Base-by-base conservation (phyloP, 2,113 vertebrate species). In the Lamprologus speciosus region DNA sequence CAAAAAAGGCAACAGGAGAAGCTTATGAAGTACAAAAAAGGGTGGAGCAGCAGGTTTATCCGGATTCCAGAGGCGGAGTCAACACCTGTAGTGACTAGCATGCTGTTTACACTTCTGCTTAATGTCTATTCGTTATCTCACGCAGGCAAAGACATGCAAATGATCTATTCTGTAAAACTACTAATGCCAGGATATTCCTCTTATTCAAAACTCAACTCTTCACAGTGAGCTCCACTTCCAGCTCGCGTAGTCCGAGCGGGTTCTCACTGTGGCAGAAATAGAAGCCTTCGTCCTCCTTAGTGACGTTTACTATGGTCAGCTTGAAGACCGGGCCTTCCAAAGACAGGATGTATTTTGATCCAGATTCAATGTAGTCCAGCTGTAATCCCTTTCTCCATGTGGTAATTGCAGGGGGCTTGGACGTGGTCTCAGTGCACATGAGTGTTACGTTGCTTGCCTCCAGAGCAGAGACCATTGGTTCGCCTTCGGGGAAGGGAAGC, bases 261-360 rank as follows among this genome's bases (percentile, higher is more conserved):
- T 99, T 99, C 95, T 98, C 97, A 1, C 97, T 98, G 91, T 95
- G 97, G 96, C 98, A 99, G 93, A 97, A 81, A 2, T 97, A 99
- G 79, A 95, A 87, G 37, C 97, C 98, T 1, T 97, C 93, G 0
- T 99, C 98, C 9, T 86, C 94, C 85, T 95, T 95, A 90, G 96
- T 97, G 91, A 98, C 92, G 93, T 98, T 98, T 80, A 2, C 51
- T 85, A 99, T 98, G 60, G 97, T 97, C 84, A 99, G 97, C 5
- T 17, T 95, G 55, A 97, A 93, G 45, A 28, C 37, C 3, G 94
- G 94, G 5, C 93, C 96, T 0, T 94, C 79, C 65, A 95, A 93
- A 3, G 70, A 2, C 10, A 98, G 85, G 21, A 94, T 40, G 58
- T 97, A 97, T 91, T 95, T 98, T 1, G 93, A 85, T 2, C 93